phyloP scores from a whole-genome alignment of 2,113 vertebrate species.

The Nothoprocta pentlandii region DNA sequence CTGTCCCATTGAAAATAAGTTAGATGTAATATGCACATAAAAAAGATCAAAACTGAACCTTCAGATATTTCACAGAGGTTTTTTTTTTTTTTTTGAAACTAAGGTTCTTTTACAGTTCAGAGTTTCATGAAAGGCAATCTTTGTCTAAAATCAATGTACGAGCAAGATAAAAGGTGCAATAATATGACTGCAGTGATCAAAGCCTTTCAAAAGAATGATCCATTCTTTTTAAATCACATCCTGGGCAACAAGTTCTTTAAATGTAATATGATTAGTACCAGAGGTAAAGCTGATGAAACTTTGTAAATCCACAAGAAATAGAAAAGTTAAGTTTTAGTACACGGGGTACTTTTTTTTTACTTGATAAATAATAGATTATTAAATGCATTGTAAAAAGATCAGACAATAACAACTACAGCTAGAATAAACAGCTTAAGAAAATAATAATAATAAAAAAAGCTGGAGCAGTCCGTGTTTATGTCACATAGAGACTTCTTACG shows the following conservation, averaged over 20 bases:
- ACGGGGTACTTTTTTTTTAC: not conserved
- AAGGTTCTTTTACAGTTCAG: constrained; percentile 62
- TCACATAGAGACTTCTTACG: too few relatives aligned
- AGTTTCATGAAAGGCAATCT: constrained; percentile 67
- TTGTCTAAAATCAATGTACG: constrained; percentile 70
- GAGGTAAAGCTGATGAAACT: constrained; percentile 20
- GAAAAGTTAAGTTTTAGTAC: not conserved
- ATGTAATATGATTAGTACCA: constrained; percentile 26
- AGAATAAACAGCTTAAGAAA: constrained; percentile 8
- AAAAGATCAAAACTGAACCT: constrained; percentile 62
- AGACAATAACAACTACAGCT: not conserved
- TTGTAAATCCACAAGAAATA: constrained; percentile 43
- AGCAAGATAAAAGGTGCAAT: constrained; percentile 70
- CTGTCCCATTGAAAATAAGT: constrained; percentile 9
- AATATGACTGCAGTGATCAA: constrained; percentile 66
- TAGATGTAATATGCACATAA: constrained; percentile 51
- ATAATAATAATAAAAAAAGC: not conserved
- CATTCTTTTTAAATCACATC: constrained; percentile 45
- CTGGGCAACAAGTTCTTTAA: constrained; percentile 51
- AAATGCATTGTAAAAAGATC: not conserved
- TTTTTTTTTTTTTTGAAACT: constrained; percentile 62
- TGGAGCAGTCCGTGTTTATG: too few relatives aligned
- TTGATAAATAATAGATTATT: not conserved
- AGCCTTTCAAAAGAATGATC: constrained; percentile 61
- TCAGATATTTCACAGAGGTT: constrained; percentile 52